Conservation (phyloP, 2,888 invertebrate genomes). For the Anodontia alba region DNA sequence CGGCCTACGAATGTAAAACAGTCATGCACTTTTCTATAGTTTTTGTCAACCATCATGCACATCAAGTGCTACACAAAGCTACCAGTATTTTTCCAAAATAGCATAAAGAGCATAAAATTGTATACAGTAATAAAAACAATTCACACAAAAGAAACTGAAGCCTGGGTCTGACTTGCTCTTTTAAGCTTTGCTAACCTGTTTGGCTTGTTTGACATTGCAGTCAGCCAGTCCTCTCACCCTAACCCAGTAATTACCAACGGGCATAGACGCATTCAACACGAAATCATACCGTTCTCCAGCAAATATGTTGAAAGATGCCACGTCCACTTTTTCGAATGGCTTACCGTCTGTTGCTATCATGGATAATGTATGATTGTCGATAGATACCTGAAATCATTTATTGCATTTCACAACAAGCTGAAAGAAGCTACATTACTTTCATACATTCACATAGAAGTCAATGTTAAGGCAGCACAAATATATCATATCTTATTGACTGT, state of each 20-base stretch:
- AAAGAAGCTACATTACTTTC: neutral
- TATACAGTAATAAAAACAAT: too few relatives aligned
- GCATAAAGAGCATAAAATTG: too few relatives aligned
- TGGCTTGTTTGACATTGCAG: conserved; percentile 55
- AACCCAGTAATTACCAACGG: conserved; percentile 77
- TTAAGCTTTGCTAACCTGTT: conserved; percentile 82
- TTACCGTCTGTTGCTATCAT: conserved; percentile 79
- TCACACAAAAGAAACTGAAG: too few relatives aligned
- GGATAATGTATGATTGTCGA: conserved; percentile 76
- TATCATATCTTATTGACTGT: too few relatives aligned
- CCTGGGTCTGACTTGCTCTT: too few relatives aligned
- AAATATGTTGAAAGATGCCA: conserved; percentile 86
- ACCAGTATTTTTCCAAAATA: too few relatives aligned
- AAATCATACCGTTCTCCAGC: conserved; percentile 89
- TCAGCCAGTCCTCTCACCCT: conserved; percentile 62
- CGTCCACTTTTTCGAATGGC: conserved; percentile 64
- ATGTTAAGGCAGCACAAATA: too few relatives aligned
- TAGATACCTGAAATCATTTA: conserved; percentile 70
- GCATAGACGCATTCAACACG: conserved; percentile 58
- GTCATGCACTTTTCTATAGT: too few relatives aligned
- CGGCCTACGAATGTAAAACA: too few relatives aligned
- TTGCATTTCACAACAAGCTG: too few relatives aligned
- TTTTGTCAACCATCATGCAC: too few relatives aligned
- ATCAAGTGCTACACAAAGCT: too few relatives aligned
- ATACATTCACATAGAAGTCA: neutral